A percentile compares a stretch with the other conserved stretches of the same genome.
These are phyloP conservation scores for Anser brachyrhynchus DNA, from an alignment of 2,113 vertebrate species.

Conservation along the genomic window DNA sequence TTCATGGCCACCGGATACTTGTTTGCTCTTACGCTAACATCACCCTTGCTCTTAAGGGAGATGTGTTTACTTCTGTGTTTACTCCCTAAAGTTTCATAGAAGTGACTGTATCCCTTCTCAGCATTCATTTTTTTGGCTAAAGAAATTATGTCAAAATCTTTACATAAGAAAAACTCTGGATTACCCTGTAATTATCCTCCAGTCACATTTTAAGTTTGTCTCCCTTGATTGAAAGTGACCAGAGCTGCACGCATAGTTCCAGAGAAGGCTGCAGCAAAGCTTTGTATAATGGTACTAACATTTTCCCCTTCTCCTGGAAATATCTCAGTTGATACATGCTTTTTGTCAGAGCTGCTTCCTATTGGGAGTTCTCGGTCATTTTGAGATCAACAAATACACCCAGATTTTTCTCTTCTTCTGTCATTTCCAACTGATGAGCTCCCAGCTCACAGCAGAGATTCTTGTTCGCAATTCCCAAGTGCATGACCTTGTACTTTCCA, in stretches of 20 bases:
- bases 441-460: conserved; percentile 32
- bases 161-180: neutral
- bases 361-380: neutral
- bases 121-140: neutral
- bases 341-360: neutral
- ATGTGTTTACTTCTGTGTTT: conserved; percentile 56
- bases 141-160: neutral
- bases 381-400: neutral
- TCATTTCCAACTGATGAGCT: conserved; percentile 15
- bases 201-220: neutral
- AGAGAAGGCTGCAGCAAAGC: neutral
- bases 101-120: neutral
- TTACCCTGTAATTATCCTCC: neutral
- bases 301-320: neutral
- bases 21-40: conserved; percentile 25
- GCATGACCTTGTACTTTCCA: conserved; percentile 41
- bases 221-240: neutral
- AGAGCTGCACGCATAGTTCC: neutral
- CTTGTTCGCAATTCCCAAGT: conserved; percentile 24
- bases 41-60: conserved; percentile 39
- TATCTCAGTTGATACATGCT: neutral
- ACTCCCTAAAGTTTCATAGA: neutral
- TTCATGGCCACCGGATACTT: conserved; percentile 59
- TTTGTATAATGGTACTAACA: neutral
- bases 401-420: conserved; percentile 36